Evolutionary conservation across 2,797 vertebrate genomes (phyloP).

Genomic region (Muscicapa striata): DNA sequence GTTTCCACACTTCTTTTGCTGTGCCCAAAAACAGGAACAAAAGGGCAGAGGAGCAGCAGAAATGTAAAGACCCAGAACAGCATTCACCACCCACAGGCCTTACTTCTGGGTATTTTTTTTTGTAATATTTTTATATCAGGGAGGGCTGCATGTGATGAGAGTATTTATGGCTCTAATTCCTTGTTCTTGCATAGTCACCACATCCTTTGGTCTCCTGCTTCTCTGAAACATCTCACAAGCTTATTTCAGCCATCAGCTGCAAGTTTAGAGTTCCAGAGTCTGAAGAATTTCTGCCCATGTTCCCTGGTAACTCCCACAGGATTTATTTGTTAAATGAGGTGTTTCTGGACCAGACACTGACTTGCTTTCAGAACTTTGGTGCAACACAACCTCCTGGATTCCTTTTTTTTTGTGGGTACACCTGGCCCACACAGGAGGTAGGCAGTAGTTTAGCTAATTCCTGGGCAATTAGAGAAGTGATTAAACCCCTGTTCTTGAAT

Average conservation of each 20-base stretch:
- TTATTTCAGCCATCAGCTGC: neutral
- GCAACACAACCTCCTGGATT: neutral
- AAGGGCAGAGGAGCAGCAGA: constrained; percentile 28
- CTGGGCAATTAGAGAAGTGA: neutral
- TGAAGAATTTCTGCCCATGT: neutral
- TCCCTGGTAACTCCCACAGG: neutral
- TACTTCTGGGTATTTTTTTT: neutral
- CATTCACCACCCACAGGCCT: constrained; percentile 2
- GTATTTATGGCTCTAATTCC: constrained; percentile 18
- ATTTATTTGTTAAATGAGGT: neutral
- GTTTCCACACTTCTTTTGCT: constrained; percentile 24
- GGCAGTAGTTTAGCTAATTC: neutral
- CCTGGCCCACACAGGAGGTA: neutral
- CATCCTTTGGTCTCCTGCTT: neutral
- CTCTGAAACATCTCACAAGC: neutral
- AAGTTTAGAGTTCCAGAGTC: neutral
- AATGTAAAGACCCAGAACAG: constrained; percentile 15
- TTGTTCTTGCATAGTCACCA: neutral
- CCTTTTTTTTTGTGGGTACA: neutral
- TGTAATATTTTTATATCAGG: neutral
- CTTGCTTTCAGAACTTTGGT: neutral
- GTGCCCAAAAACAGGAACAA: constrained; percentile 48
- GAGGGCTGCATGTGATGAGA: neutral
- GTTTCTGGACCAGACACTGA: fast-evolving
- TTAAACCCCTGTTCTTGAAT: neutral